Evolutionary conservation across 1,140 invertebrate genomes (phyloP).

Genomic region (Drosophila neocordata): DNA sequence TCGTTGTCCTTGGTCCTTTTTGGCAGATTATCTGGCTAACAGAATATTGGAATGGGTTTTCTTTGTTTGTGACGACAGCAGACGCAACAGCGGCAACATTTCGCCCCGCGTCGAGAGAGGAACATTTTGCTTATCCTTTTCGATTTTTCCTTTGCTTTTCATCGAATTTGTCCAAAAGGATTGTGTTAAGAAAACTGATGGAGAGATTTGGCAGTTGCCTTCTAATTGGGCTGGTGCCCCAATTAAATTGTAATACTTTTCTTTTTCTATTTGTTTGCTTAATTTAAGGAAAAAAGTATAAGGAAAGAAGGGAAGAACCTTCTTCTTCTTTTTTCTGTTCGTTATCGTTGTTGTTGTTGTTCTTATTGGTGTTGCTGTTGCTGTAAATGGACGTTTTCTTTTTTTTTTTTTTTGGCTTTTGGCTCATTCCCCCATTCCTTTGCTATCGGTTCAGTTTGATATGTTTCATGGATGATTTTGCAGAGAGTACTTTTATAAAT

Average conservation of each 20-base stretch:
- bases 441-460: slow-evolving; percentile 4
- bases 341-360: background rate
- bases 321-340: background rate
- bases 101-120: slow-evolving; percentile 37
- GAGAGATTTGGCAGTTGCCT: no score
- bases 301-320: background rate
- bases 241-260: slow-evolving; percentile 3
- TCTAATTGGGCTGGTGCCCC: no score
- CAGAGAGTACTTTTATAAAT: background rate
- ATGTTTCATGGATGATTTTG: slow-evolving; percentile 1
- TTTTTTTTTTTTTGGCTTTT: slow-evolving; percentile 2
- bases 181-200: background rate
- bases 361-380: background rate
- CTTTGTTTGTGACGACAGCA: slow-evolving; percentile 72
- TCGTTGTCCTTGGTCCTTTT: slow-evolving; percentile 17
- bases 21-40: slow-evolving; percentile 5
- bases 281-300: background rate
- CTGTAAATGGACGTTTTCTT: slow-evolving; percentile 13
- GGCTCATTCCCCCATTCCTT: background rate
- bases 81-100: slow-evolving; percentile 68
- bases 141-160: slow-evolving; percentile 2
- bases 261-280: background rate
- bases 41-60: slow-evolving; percentile 56
- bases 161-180: background rate
- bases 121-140: slow-evolving; percentile 46